These are phyloP conservation scores for Caranx ignobilis DNA, from an alignment of 2,113 vertebrate genomes.

Conservation along the genomic window DNA sequence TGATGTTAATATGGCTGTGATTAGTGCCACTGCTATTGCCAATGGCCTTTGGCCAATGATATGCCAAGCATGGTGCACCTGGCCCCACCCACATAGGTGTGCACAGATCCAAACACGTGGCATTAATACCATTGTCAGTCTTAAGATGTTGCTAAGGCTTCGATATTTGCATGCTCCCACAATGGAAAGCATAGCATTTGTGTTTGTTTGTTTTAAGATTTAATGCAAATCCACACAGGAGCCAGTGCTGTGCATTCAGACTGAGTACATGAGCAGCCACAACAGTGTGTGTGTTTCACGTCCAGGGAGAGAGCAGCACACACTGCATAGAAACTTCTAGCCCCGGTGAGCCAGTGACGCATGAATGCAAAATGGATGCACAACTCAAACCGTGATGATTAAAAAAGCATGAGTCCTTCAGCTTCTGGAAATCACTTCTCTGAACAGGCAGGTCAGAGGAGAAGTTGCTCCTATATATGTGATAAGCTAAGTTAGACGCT, in stretches of 20 bases:
- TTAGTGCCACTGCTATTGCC: neutral
- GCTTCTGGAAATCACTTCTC: neutral
- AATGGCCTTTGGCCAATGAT: conserved; percentile 6
- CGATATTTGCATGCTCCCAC: neutral
- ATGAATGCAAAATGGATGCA: conserved; percentile 31
- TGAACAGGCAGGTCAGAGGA: too few relatives aligned
- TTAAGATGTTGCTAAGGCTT: neutral
- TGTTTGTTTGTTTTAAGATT: neutral
- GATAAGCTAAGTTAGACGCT: neutral
- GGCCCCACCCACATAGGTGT: conserved; percentile 42
- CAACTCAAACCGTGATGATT: neutral
- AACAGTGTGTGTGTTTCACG: neutral
- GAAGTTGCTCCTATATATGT: neutral
- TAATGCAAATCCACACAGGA: neutral
- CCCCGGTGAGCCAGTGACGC: conserved; percentile 28
- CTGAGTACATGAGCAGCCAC: neutral
- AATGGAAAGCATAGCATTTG: neutral
- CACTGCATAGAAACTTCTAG: conserved; percentile 23
- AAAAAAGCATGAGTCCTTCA: neutral
- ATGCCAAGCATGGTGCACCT: conserved; percentile 35
- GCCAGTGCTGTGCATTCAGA: neutral
- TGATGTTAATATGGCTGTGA: neutral
- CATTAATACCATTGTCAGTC: conserved; percentile 26
- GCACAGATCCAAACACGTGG: conserved; percentile 69
- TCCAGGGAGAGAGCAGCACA: neutral